phyloP scores from a whole-genome alignment of 2,113 vertebrate genomes.

The Actenoides lindsayi region DNA sequence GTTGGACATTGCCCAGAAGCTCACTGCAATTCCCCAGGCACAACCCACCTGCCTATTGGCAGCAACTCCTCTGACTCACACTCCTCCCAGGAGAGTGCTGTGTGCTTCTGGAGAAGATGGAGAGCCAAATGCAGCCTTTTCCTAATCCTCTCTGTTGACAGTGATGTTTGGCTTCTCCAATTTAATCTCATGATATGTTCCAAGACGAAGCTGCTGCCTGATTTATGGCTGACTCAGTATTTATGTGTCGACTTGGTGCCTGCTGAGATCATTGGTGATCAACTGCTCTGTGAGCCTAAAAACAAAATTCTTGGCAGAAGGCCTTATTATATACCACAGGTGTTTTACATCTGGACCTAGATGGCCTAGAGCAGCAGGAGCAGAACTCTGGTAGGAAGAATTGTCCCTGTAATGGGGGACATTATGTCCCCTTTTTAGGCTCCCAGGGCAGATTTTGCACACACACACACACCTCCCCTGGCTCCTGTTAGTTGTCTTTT shows the following conservation, averaged over 20 bases:
- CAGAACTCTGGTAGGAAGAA: not conserved
- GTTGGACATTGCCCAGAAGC: not conserved
- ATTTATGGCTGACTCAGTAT: not conserved
- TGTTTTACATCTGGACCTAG: not conserved
- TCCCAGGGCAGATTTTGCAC: not conserved
- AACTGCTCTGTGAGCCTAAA: not conserved
- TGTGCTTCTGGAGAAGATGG: not conserved
- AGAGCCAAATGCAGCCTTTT: not conserved
- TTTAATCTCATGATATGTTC: not conserved
- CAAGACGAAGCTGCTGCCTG: not conserved
- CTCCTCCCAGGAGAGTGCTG: not conserved
- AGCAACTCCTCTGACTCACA: not conserved
- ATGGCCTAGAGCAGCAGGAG: not conserved
- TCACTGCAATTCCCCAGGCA: not conserved
- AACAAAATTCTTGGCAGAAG: not conserved
- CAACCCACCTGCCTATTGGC: not conserved
- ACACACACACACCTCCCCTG: no score
- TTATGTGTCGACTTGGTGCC: not conserved
- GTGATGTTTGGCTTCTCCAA: not conserved
- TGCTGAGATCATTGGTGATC: not conserved
- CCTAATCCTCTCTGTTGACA: conserved; percentile 4
- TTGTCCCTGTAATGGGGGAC: not conserved
- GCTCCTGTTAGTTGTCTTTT: not conserved
- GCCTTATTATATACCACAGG: not conserved
- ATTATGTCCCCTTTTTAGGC: not conserved